Evolutionary conservation across 2,797 vertebrate genomes (phyloP).

Genomic region (Lithobates sylvaticus): DNA sequence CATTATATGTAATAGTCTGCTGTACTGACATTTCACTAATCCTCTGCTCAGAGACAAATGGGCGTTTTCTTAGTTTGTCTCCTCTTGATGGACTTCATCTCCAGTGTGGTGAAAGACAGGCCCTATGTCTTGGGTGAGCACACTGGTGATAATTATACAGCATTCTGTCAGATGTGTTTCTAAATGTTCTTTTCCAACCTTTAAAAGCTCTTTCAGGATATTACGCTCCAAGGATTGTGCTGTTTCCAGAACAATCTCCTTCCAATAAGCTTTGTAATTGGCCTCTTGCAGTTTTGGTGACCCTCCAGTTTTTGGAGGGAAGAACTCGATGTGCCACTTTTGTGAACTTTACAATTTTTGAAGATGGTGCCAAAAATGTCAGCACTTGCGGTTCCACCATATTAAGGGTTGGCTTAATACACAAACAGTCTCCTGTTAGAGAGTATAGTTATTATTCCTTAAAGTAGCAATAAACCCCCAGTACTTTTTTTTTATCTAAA

Average conservation of each 20-base stretch:
- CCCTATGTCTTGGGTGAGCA: not conserved
- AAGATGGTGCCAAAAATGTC: slow-evolving; percentile 1
- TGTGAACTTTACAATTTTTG: not conserved
- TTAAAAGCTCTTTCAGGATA: not conserved
- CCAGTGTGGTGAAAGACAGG: not conserved
- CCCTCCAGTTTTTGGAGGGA: slow-evolving; percentile 14
- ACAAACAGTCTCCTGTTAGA: not conserved
- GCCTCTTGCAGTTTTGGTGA: not conserved
- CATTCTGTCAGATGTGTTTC: not conserved
- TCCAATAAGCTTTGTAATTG: not conserved
- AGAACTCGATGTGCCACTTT: slow-evolving; percentile 9
- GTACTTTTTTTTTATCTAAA: no score
- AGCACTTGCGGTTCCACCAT: not conserved
- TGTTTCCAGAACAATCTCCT: not conserved
- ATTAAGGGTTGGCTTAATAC: not conserved
- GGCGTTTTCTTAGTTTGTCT: not conserved
- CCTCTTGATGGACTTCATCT: not conserved
- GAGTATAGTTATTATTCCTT: not conserved
- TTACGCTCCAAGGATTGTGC: not conserved
- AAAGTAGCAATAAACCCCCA: no score
- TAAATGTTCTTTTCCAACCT: not conserved
- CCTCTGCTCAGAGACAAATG: no score
- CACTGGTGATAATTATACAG: not conserved
- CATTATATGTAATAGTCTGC: no score
- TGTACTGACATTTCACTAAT: no score